Conservation (phyloP, 2,797 vertebrate species). For the Chelon labrosus region DNA sequence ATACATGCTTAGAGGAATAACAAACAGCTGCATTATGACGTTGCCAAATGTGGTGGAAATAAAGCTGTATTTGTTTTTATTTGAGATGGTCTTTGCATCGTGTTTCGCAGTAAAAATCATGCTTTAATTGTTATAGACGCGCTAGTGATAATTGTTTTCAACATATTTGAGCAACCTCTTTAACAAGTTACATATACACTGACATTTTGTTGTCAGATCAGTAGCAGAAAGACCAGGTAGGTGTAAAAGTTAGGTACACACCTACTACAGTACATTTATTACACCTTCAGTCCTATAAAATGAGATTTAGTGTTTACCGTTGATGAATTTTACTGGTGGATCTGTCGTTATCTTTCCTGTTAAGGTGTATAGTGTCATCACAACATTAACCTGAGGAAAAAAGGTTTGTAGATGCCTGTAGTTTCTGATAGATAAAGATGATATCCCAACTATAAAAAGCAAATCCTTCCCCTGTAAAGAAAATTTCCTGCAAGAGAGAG, state of each 20-base stretch:
- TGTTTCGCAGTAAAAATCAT: neutral
- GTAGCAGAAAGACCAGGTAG: neutral
- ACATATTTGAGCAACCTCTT: no score
- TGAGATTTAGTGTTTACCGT: neutral
- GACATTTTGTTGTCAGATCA: no score
- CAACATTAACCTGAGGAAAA: no score
- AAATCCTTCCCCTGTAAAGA: no score
- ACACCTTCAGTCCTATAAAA: neutral
- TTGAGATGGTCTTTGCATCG: constrained; percentile 1
- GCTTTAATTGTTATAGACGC: neutral
- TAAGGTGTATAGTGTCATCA: neutral
- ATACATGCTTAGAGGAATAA: constrained; percentile 14
- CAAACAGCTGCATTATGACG: neutral
- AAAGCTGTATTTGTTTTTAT: constrained; percentile 56
- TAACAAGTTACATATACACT: no score
- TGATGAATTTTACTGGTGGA: neutral
- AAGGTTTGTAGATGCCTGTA: neutral
- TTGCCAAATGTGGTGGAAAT: constrained; percentile 41
- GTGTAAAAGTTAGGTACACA: no score
- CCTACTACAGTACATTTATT: neutral
- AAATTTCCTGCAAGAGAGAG: no score
- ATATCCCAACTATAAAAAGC: no score
- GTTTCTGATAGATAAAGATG: neutral
- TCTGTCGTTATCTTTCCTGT: no score
- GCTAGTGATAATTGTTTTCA: no score